Conservation (phyloP, 53 echinoderm and acorn worm species). For the Echinarachnius parma region DNA sequence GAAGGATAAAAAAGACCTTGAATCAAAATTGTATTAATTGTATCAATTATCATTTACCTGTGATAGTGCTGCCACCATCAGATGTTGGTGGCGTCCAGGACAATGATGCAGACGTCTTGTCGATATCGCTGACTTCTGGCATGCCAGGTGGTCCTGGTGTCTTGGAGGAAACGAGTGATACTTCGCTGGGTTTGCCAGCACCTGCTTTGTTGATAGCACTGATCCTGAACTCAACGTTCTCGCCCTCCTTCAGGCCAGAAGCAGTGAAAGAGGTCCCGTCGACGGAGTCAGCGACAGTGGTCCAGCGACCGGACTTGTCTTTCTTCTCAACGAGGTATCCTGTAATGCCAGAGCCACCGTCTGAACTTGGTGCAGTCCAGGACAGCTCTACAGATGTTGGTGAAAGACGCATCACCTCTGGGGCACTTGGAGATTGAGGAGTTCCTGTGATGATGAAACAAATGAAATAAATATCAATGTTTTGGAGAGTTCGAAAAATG, state of each 20-base stretch:
- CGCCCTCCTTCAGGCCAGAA: slow-evolving; percentile 75
- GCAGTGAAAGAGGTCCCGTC: slow-evolving; percentile 69
- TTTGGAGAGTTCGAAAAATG: neutral
- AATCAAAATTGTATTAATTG: no score
- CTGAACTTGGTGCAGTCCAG: slow-evolving; percentile 76
- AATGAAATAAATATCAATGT: neutral
- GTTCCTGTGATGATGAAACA: slow-evolving; percentile 45
- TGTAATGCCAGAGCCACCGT: slow-evolving; percentile 84
- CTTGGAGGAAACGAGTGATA: slow-evolving; percentile 52
- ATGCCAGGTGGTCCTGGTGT: slow-evolving; percentile 78
- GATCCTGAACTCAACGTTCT: slow-evolving; percentile 79
- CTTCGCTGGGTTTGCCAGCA: slow-evolving; percentile 66
- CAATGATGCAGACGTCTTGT: slow-evolving; percentile 59
- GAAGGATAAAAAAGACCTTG: no score
- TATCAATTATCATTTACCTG: no score
- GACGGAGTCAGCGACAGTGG: slow-evolving; percentile 50
- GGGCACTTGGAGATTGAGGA: slow-evolving; percentile 83
- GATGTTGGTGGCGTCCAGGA: slow-evolving; percentile 68
- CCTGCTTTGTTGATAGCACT: slow-evolving; percentile 87
- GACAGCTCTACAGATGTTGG: slow-evolving; percentile 58
- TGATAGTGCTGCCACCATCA: slow-evolving; percentile 75
- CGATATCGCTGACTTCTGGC: slow-evolving; percentile 66
- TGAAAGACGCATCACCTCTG: slow-evolving; percentile 64
- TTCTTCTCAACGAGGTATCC: slow-evolving; percentile 86
- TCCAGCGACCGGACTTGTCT: slow-evolving; percentile 80